phyloP scores from a whole-genome alignment of 2,888 invertebrate species.

The Nephrocerus scutellatus region DNA sequence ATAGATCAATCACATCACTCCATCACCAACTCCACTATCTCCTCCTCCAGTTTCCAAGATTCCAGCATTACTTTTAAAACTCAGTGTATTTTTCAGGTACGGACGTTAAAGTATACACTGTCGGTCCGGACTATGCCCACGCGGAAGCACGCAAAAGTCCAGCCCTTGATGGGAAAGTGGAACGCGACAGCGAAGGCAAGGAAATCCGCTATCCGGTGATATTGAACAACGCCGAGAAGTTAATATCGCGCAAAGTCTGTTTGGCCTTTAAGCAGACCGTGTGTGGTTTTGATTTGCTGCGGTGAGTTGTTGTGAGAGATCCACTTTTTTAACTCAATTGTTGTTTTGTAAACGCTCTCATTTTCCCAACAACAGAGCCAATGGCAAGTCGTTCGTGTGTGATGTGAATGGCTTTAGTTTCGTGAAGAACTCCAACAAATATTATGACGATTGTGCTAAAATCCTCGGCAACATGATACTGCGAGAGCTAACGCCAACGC shows the following conservation, averaged over 20 bases:
- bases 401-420: conserved; percentile 99
- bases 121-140: conserved; percentile 98
- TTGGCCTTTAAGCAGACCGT: conserved; percentile 96
- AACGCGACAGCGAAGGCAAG: conserved; percentile 94
- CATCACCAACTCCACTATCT: no score
- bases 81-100: conserved; percentile 55
- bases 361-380: conserved; percentile 61
- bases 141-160: conserved; percentile 99
- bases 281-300: conserved; percentile 95
- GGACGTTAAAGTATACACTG: conserved; percentile 87
- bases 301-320: conserved; percentile 49
- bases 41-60: conserved; percentile 38
- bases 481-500: conserved; percentile 84
- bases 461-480: conserved; percentile 97
- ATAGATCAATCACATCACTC: no score
- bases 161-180: conserved; percentile 96
- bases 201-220: conserved; percentile 99
- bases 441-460: conserved; percentile 99
- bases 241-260: conserved; percentile 96
- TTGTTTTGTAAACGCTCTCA: neutral
- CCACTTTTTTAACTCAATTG: conserved; percentile 1
- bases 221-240: conserved; percentile 91
- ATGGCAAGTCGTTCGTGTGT: conserved; percentile 98
- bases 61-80: conserved; percentile 49
- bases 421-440: conserved; percentile 98